phyloP scores from a whole-genome alignment of 2,113 vertebrate species.

The Ceyx cyanopectus region DNA sequence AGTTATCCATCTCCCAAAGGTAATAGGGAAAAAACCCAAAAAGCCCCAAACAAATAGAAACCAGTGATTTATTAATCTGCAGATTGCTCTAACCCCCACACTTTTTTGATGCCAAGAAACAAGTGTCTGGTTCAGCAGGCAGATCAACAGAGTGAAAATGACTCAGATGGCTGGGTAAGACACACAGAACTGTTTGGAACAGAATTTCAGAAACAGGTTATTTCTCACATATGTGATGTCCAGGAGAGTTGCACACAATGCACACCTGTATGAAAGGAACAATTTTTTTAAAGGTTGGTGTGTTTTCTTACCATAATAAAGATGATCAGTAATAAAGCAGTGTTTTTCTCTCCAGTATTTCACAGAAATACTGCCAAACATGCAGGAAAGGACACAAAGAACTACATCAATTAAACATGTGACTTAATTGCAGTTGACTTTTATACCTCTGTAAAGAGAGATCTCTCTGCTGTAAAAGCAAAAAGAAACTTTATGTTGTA shows the following conservation, averaged over 20 bases:
- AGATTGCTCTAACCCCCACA: not conserved
- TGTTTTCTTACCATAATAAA: too few relatives aligned
- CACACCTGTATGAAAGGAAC: too few relatives aligned
- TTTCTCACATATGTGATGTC: too few relatives aligned
- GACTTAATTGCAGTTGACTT: too few relatives aligned
- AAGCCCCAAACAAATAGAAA: not conserved
- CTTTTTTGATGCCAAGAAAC: constrained; percentile 12
- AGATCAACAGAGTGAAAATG: not conserved
- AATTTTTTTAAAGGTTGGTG: too few relatives aligned
- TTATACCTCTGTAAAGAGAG: not conserved
- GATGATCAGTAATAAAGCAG: too few relatives aligned
- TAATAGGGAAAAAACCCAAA: constrained; percentile 36
- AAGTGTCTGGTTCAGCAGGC: constrained; percentile 39
- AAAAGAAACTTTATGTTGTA: not conserved
- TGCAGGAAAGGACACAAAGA: not conserved
- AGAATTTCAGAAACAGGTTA: too few relatives aligned
- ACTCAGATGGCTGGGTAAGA: not conserved
- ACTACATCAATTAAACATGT: too few relatives aligned
- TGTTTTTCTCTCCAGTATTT: too few relatives aligned
- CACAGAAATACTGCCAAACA: too few relatives aligned
- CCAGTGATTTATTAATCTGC: constrained; percentile 4
- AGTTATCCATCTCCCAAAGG: constrained; percentile 81
- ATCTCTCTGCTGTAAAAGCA: not conserved
- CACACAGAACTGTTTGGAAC: too few relatives aligned
- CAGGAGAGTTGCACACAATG: too few relatives aligned